These are phyloP conservation scores for Caenorhabditis sinica DNA, from an alignment of 2,888 invertebrate genomes.

Conservation along the genomic window DNA sequence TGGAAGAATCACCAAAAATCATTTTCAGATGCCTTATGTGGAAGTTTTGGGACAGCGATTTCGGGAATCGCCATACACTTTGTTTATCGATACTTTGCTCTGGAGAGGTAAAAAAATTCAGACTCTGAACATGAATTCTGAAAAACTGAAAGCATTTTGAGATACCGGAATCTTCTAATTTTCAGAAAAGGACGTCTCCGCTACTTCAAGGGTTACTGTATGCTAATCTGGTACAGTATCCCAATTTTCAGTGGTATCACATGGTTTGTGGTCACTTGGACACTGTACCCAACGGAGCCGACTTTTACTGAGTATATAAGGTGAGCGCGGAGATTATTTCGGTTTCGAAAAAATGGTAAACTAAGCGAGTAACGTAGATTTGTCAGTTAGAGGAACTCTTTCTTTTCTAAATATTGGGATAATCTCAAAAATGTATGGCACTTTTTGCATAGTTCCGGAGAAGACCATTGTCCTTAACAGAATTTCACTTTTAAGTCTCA, in stretches of 20 bases:
- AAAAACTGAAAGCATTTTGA: background rate
- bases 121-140: background rate
- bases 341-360: background rate
- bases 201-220: constrained; percentile 10
- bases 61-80: constrained; percentile 47
- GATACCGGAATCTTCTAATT: too few species aligned
- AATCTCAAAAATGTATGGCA: too few species aligned
- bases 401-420: too few species aligned
- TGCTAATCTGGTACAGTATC: constrained; percentile 43
- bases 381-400: too few species aligned
- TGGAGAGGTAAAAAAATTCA: constrained; percentile 25
- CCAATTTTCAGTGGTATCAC: constrained; percentile 1
- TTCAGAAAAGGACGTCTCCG: constrained; percentile 28
- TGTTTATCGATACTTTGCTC: constrained; percentile 43
- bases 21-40: constrained; percentile 39
- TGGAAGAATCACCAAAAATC: too few species aligned
- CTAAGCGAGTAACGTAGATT: background rate
- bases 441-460: too few species aligned
- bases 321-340: background rate
- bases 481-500: too few species aligned
- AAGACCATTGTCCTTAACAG: too few species aligned
- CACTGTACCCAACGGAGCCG: background rate
- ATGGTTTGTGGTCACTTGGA: constrained; percentile 1
- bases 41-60: constrained; percentile 37
- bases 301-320: constrained; percentile 11